Evolutionary conservation across 2,888 invertebrate genomes (phyloP).

Genomic region (Muschampia plurimacula): DNA sequence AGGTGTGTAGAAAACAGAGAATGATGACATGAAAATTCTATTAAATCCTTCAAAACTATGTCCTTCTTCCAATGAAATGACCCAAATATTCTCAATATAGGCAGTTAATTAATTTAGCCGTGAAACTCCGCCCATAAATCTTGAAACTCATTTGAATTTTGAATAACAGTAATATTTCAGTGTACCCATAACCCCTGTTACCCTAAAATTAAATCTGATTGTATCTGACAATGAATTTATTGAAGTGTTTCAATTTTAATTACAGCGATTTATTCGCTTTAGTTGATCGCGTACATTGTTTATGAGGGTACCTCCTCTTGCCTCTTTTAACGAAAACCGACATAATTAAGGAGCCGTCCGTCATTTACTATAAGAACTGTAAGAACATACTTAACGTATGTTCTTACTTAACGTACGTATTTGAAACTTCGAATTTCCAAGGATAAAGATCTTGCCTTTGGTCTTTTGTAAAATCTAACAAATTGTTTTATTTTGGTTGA

Average conservation of each 20-base stretch:
- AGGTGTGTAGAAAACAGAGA: too few species aligned
- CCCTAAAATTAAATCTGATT: slow-evolving; percentile 6
- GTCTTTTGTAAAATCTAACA: too few species aligned
- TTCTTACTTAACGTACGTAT: too few species aligned
- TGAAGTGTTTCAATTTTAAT: slow-evolving; percentile 9
- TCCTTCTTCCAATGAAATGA: background rate
- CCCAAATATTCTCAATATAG: background rate
- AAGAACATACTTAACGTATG: too few species aligned
- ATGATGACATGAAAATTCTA: too few species aligned
- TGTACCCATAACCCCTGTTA: background rate
- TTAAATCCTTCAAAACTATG: too few species aligned
- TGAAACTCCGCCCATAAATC: background rate
- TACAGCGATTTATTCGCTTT: background rate
- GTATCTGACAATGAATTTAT: slow-evolving; percentile 13
- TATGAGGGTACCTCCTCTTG: background rate
- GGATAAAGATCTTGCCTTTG: too few species aligned
- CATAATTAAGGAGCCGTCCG: background rate
- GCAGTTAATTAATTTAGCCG: background rate
- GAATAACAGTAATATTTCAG: background rate
- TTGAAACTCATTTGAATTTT: background rate
- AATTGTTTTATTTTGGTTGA: too few species aligned
- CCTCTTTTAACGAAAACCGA: background rate
- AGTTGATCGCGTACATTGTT: background rate
- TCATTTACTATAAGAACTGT: too few species aligned
- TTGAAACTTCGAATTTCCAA: too few species aligned